phyloP scores from a whole-genome alignment of 1,140 invertebrate species.

The Drosophila ananassae region DNA sequence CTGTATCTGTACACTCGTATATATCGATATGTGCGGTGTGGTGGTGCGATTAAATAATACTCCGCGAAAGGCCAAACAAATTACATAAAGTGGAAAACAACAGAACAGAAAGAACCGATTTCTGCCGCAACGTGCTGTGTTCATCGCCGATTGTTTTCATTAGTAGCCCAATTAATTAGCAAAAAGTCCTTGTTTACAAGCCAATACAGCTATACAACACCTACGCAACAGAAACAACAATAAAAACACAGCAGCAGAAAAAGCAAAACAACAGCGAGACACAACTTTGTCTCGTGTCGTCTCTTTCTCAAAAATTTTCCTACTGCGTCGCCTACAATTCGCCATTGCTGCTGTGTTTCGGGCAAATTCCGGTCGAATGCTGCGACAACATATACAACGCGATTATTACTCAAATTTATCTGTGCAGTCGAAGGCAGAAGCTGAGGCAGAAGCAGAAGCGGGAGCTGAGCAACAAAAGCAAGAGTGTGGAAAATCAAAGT shows the following conservation, averaged over 20 bases:
- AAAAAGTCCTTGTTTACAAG: constrained; percentile 1
- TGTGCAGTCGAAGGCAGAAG: constrained; percentile 6
- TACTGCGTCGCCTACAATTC: constrained; percentile 37
- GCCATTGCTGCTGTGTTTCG: constrained; percentile 6
- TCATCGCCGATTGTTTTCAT: constrained; percentile 59
- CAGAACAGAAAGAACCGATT: constrained; percentile 1
- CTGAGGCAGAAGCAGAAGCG: too few relatives aligned
- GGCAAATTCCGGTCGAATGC: constrained; percentile 14
- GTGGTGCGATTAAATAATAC: constrained; percentile 77
- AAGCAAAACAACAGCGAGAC: constrained; percentile 2
- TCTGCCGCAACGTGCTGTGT: constrained; percentile 39
- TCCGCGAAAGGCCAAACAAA: constrained; percentile 76
- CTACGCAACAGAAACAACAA: background rate
- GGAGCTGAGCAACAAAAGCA: constrained; percentile 1
- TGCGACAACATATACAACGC: constrained; percentile 15
- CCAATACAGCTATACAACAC: constrained; percentile 26
- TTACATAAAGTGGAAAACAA: constrained; percentile 49
- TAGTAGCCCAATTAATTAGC: constrained; percentile 54
- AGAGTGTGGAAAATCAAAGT: constrained; percentile 47
- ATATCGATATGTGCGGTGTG: constrained; percentile 1
- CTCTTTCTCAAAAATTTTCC: constrained; percentile 33
- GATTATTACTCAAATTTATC: constrained; percentile 39
- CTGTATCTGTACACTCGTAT: constrained; percentile 27
- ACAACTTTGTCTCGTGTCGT: constrained; percentile 26
- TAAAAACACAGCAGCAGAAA: too few relatives aligned